These are phyloP conservation scores for Anastatus disparis DNA, from an alignment of 1,140 invertebrate genomes.

Conservation along the genomic window DNA sequence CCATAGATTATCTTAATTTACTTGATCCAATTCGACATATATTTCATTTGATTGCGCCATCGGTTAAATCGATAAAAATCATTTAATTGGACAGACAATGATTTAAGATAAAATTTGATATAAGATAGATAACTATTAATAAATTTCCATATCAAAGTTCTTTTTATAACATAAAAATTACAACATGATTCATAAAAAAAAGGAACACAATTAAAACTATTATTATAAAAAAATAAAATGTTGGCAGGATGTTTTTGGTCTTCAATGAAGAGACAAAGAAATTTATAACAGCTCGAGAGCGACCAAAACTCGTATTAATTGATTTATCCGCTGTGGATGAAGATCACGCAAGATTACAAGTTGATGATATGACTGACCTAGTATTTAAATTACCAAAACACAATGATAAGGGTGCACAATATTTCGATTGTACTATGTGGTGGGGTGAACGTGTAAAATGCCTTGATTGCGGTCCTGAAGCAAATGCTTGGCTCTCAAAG, in stretches of 20 bases:
- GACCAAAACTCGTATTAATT: conserved; percentile 54
- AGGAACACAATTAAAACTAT: too few species aligned
- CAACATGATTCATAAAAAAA: too few species aligned
- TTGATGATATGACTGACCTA: conserved; percentile 51
- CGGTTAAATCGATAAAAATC: too few species aligned
- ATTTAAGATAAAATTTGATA: too few species aligned
- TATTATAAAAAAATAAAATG: too few species aligned
- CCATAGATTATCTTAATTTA: too few species aligned
- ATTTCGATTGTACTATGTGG: conserved; percentile 53
- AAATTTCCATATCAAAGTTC: too few species aligned
- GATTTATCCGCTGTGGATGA: conserved; percentile 47
- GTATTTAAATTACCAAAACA: conserved; percentile 48
- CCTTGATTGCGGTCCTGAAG: conserved; percentile 60
- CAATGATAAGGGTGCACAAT: conserved; percentile 21
- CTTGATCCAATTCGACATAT: too few species aligned
- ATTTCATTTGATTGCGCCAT: too few species aligned
- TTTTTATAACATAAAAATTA: too few species aligned
- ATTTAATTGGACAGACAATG: too few species aligned
- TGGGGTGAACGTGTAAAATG: conserved; percentile 53
- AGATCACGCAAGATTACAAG: conserved; percentile 52
- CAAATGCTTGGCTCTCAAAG: conserved; percentile 60
- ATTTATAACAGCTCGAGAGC: conserved; percentile 54
- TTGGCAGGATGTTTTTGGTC: conserved; percentile 59
- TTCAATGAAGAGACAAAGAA: conserved; percentile 53
- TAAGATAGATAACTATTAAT: too few species aligned